Base-by-base conservation (phyloP, 2,797 vertebrate species). In the Anguilla marmorata region DNA sequence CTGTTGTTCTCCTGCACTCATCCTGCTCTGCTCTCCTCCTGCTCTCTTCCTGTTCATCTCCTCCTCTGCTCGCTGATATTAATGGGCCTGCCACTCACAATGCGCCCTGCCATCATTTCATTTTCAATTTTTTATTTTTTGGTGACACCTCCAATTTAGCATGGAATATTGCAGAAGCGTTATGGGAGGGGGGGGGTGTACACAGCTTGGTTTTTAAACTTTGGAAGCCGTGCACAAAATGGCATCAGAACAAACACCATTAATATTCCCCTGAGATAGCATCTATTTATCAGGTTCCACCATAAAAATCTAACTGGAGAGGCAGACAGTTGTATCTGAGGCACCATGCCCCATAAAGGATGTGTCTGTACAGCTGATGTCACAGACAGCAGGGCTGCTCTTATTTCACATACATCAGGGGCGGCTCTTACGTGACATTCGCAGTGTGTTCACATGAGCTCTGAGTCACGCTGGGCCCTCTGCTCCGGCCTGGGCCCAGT, bases 61-160 rank as follows among this genome's bases (percentile, higher is more conserved):
- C 58, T n/a, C 24, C 63, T 66, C n/a, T 66, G 63, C n/a, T 27
- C 2, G 33, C 19, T 58, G 63, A 74, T 24, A 85, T 48, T 85
- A 84, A 85, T 74, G 50, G 72, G 48, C 83, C 63, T 74, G 63
- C 52, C n/a, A 85, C 50, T 19, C 60, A 58, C 63, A 80, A 80
- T 80, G 41, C 76, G 7, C 3, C 76, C 76, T 48, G 76, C 41
- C 76, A 80, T 80, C 41, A 80, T 48, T 80, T 80, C 76, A 80
- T 50, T 48, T 48, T 50, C 19, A 0, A 80, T 50, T 48, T 80
- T 37, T 76, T 76, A 14, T 76, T 76, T 76, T 80, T 80, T n/a
- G 16, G 16, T 48, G 76, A 80, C 84, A 72, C 85, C 76, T 80
- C 19, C 76, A 80, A 80, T 80, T 80, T 48, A 80, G 37, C 37